A percentile compares a stretch with the other conserved stretches of the same genome.
phyloP scores from a whole-genome alignment of 2,113 vertebrate species.

The Pollimyrus isidori region DNA sequence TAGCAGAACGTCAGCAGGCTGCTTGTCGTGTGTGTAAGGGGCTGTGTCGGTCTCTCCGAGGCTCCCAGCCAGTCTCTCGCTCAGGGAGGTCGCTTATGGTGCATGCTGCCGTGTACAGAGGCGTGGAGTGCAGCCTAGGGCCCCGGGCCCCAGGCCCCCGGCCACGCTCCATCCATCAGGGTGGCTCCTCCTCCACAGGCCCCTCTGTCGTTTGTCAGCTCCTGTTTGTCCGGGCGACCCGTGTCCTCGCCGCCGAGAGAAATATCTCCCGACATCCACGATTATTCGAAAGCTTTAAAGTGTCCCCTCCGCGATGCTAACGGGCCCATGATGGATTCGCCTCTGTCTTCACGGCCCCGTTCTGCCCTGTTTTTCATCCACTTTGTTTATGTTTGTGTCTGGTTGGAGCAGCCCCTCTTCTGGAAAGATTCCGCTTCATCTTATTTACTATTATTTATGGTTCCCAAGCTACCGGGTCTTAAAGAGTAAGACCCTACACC shows the following conservation, averaged over 20 bases:
- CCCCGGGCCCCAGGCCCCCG: constrained; percentile 26
- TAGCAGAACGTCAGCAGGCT: background rate
- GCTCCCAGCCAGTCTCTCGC: background rate
- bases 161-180: constrained; percentile 23
- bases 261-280: constrained; percentile 50
- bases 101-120: background rate
- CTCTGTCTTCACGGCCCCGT: constrained; percentile 50
- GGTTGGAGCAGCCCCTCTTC: constrained; percentile 29
- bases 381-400: constrained; percentile 52
- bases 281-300: constrained; percentile 60
- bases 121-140: background rate
- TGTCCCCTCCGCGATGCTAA: constrained; percentile 48
- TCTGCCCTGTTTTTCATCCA: constrained; percentile 33
- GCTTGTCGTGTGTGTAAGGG: background rate
- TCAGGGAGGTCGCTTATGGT: no score
- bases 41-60: background rate
- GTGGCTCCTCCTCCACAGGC: background rate
- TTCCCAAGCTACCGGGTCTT: constrained; percentile 35
- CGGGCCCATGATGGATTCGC: constrained; percentile 49
- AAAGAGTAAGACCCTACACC: constrained; percentile 34
- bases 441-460: constrained; percentile 29
- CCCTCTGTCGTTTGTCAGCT: constrained; percentile 16
- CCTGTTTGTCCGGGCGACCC: constrained; percentile 38
- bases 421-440: constrained; percentile 38
- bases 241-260: constrained; percentile 32